phyloP scores from a whole-genome alignment of 2,113 vertebrate species.

The Cathartes aura region DNA sequence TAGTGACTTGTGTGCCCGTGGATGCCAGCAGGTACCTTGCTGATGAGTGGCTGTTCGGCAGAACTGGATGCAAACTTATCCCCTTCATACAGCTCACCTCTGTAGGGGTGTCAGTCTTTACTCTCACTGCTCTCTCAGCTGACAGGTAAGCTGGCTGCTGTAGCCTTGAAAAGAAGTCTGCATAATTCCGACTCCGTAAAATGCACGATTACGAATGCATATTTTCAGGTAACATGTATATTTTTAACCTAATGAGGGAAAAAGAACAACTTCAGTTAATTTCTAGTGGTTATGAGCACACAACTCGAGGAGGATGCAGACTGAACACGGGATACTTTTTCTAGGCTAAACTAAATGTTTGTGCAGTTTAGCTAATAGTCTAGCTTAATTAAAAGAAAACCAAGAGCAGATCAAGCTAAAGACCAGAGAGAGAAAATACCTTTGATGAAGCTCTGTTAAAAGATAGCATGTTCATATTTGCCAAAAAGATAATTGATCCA shows the following conservation, averaged over 20 bases:
- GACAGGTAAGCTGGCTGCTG: constrained; percentile 86
- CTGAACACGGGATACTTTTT: neutral
- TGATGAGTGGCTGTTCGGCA: constrained; percentile 93
- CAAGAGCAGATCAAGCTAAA: neutral
- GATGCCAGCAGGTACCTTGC: constrained; percentile 94
- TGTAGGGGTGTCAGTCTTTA: constrained; percentile 97
- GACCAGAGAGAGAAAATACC: neutral
- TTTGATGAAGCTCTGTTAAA: neutral
- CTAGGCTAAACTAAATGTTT: neutral
- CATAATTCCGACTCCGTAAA: neutral
- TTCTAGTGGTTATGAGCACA: neutral
- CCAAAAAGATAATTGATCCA: neutral
- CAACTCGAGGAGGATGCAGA: neutral
- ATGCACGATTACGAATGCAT: neutral
- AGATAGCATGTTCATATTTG: neutral
- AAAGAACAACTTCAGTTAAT: neutral
- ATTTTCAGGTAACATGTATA: neutral
- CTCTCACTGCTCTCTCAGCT: constrained; percentile 93
- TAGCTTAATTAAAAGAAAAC: neutral
- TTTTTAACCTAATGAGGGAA: neutral
- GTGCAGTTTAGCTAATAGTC: neutral
- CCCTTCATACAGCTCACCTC: constrained; percentile 97
- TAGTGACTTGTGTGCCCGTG: constrained; percentile 96
- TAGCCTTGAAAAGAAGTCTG: neutral
- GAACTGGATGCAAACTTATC: constrained; percentile 94